Evolutionary conservation across 30 jellyfish, hydroid and myxozoan species (phyloP), one percentile per base, ranked within the genome.

Genomic region (Catostylus mosaicus): DNA sequence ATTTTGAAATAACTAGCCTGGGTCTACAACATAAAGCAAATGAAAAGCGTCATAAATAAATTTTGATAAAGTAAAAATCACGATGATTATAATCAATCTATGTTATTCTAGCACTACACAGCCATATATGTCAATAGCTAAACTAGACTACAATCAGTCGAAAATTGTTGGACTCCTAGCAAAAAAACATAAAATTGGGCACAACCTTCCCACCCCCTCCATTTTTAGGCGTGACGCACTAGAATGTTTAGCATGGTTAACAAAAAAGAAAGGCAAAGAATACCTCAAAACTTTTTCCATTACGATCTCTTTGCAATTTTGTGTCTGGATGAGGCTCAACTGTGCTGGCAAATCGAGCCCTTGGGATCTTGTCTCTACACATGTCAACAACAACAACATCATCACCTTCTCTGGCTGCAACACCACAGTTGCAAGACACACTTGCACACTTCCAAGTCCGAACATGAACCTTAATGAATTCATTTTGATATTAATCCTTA

Each of bases 321-420:
- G 95, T 82, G 16, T 86, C 98, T 38, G 85, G 83, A 31, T 85
- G 94, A 22, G 98, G 98, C 62, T 91, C 74, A n/a, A 82, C 96
- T 20, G 89, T 84, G 74, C 96, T 82, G 7, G 98, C 96, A 73
- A 76, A 91, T 30, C 95, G 63, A 16, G 95, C 98, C 27, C 96
- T 63, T 31, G 98, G 98, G 43, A 85, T 82, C 32, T 63, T 78
- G 60, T 84, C 98, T 0, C 98, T 78, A 50, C 98, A 91, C 98
- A 91, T 91, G 73, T 91, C 98, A 24, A 91, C 88, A 30, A 91
- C 91, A 24, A 84, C 67, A 35, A 85, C 96, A 67, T 91, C 98
- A 85, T 91, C 98, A 12, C 98, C 98, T 52, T 91, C 98, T 54
- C 96, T 54, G 0, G 85, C 98, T n/a, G 98, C 98, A 16, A 91